These are phyloP conservation scores for Lasioglossum villosulum DNA, from an alignment of 2,888 invertebrate genomes.

Conservation along the genomic window DNA sequence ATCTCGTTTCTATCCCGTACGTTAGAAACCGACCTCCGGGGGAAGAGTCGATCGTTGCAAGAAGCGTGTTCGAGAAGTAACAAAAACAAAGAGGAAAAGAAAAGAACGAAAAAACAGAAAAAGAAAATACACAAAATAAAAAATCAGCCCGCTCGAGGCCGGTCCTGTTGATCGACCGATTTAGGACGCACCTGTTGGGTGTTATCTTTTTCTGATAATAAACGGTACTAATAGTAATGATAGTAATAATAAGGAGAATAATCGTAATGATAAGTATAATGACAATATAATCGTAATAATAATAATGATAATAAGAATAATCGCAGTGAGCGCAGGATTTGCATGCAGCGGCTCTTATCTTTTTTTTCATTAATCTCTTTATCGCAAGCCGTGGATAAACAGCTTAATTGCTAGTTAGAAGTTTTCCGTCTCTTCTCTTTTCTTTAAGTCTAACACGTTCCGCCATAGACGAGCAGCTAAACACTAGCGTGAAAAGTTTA, in stretches of 20 bases:
- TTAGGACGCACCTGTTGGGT: constrained; percentile 53
- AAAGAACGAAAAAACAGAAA: neutral
- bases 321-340: constrained; percentile 66
- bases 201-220: constrained; percentile 53
- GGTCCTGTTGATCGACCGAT: constrained; percentile 42
- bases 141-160: constrained; percentile 56
- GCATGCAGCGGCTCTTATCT: constrained; percentile 50
- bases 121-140: constrained; percentile 24
- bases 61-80: neutral
- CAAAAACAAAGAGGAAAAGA: neutral
- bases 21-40: neutral
- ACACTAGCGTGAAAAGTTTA: constrained; percentile 15
- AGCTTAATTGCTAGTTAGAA: constrained; percentile 43
- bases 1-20: neutral
- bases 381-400: constrained; percentile 41
- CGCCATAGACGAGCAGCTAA: constrained; percentile 26
- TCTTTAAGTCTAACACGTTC: constrained; percentile 1
- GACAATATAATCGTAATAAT: constrained; percentile 77
- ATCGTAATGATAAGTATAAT: constrained; percentile 77
- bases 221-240: constrained; percentile 73
- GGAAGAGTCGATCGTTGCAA: neutral
- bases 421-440: constrained; percentile 29
- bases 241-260: constrained; percentile 74
- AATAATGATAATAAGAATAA: constrained; percentile 74
- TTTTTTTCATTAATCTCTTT: constrained; percentile 22